phyloP scores from a whole-genome alignment of 2,113 vertebrate genomes.

The Baryphthengus martii region DNA sequence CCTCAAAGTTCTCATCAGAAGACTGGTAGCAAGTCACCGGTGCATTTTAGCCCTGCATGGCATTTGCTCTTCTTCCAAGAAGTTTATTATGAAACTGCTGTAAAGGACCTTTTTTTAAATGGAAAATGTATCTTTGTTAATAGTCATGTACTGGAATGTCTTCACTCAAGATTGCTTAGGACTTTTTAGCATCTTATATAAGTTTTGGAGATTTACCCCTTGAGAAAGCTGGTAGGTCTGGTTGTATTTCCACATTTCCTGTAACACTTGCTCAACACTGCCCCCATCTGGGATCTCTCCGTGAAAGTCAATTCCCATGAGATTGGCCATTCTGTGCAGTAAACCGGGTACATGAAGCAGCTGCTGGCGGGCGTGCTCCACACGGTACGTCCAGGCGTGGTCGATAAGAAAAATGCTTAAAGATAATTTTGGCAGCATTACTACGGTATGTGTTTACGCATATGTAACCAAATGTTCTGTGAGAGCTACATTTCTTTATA shows the following conservation, averaged over 20 bases:
- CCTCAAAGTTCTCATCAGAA: not conserved
- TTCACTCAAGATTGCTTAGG: not conserved
- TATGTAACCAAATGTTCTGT: fast-evolving
- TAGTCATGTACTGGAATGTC: fast-evolving
- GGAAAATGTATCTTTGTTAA: not conserved
- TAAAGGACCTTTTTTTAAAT: not conserved
- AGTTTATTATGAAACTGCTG: not conserved
- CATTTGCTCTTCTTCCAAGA: not conserved
- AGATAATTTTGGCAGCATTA: not conserved
- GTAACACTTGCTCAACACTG: constrained; percentile 80
- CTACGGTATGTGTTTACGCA: fast-evolving
- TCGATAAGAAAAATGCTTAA: constrained; percentile 90
- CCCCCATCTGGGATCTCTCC: constrained; percentile 81
- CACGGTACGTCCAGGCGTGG: constrained; percentile 91
- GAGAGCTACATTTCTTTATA: not conserved
- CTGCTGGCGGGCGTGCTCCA: constrained; percentile 80
- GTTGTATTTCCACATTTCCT: constrained; percentile 94
- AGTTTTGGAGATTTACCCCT: constrained; percentile 75
- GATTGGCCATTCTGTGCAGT: constrained; percentile 85
- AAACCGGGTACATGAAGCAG: constrained; percentile 84
- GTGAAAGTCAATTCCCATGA: constrained; percentile 88
- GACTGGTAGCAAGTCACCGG: not conserved
- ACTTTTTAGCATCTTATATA: not conserved
- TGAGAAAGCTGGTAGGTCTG: constrained; percentile 92
- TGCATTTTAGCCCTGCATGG: not conserved